Evolutionary conservation across 2,888 invertebrate species (phyloP), one percentile per base, ranked within the genome.

Genomic region (Sarcophaga variegata): DNA sequence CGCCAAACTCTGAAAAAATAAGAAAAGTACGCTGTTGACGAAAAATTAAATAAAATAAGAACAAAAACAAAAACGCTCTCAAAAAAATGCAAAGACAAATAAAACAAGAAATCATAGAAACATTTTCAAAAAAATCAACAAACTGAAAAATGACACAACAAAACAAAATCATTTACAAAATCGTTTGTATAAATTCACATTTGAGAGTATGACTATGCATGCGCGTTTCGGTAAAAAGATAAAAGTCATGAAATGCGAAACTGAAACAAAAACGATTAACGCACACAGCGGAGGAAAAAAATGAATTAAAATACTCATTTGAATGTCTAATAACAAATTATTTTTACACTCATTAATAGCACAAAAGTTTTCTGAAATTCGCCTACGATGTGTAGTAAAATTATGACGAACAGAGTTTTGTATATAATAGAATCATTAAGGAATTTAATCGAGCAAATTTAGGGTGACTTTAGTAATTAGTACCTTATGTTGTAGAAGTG

Each of bases 31-130:
- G 11, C 27, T 12, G n/a, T n/a, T 25, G 59, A 72, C 66, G 81
- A 81, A 81, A 69, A 81, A 67, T 64, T 45, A 76, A 77, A 70
- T 59, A 54, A 49, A 81, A 62, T 63, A 81, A 59, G 22, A 62
- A 11, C 20, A 60, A 72, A 64, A 67, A 67, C 22, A 82, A 66
- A 63, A 37, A 37, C 8, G 10, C 37, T 37, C 37, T 37, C 37
- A 37, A 47, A 71, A 27, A 71, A 11, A 17, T n/a, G 17, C 37
- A 72, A 62, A 37, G 37, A 12, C 17, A 74, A 45, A 37, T 20
- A 72, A 47, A 5, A 27, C 54, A 59, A 27, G 14, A 77, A 77
- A 67, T 59, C 59, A 66, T 59, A 22, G 14, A 54, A 69, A 47
- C 47, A 49, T 27, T 49, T 66, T 64, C 27, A 45, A 74, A 74